Conservation (phyloP, 2,888 invertebrate genomes). For the Tethea ocularis region DNA sequence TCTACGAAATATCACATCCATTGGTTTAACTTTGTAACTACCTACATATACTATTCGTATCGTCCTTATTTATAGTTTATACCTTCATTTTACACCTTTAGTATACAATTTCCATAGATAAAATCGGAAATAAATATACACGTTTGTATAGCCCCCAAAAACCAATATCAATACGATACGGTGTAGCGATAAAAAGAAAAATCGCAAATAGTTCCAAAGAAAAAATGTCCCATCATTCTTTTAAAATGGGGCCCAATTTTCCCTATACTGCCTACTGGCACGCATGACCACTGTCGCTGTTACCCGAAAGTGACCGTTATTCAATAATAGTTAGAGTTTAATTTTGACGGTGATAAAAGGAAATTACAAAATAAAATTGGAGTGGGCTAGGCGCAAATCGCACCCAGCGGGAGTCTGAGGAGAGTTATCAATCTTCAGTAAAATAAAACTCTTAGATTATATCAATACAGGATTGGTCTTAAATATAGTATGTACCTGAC, state of each 20-base stretch:
- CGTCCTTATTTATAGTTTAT: neutral
- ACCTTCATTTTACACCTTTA: neutral
- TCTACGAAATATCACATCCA: neutral
- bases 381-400: constrained; percentile 67
- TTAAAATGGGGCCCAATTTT: constrained; percentile 74
- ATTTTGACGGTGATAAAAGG: constrained; percentile 25
- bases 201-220: constrained; percentile 58
- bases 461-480: constrained; percentile 9
- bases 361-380: constrained; percentile 59
- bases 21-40: neutral
- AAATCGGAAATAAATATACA: neutral
- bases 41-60: neutral
- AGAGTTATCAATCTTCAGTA: constrained; percentile 75
- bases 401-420: constrained; percentile 68
- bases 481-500: neutral
- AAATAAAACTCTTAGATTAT: constrained; percentile 44
- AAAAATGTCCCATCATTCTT: constrained; percentile 76
- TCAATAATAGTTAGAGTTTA: constrained; percentile 18
- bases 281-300: constrained; percentile 54
- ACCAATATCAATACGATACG: constrained; percentile 7
- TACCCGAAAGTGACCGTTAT: constrained; percentile 25
- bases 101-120: no score
- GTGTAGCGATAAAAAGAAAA: constrained; percentile 43
- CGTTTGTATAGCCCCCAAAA: neutral
- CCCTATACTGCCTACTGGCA: constrained; percentile 66